These are phyloP conservation scores for Piaya cayana DNA, from an alignment of 2,113 vertebrate genomes.

Conservation along the genomic window DNA sequence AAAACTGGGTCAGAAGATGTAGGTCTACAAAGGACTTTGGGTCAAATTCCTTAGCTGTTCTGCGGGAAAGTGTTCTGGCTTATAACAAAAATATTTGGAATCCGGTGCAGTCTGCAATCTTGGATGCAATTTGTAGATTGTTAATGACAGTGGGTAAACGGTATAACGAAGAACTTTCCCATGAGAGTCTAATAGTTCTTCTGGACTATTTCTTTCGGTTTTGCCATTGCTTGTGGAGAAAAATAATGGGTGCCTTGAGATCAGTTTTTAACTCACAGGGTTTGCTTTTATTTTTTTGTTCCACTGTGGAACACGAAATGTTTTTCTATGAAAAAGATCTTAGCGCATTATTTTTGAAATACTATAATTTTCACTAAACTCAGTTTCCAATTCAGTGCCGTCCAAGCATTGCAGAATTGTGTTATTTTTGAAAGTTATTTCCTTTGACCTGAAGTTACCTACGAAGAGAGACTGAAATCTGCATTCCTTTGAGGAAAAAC, in stretches of 20 bases:
- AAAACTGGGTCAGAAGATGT: conserved; percentile 27
- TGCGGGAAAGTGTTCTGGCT: conserved; percentile 31
- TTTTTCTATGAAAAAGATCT: conserved; percentile 85
- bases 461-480: conserved; percentile 50
- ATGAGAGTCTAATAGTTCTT: conserved; percentile 65
- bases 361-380: conserved; percentile 84
- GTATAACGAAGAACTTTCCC: conserved; percentile 59
- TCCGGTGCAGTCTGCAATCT: conserved; percentile 29
- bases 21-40: conserved; percentile 36
- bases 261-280: conserved; percentile 63
- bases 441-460: conserved; percentile 81
- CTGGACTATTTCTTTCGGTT: conserved; percentile 64
- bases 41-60: conserved; percentile 48
- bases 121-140: conserved; percentile 66
- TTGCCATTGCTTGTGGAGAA: conserved; percentile 72
- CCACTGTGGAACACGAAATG: conserved; percentile 78
- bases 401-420: conserved; percentile 76
- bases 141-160: conserved; percentile 44
- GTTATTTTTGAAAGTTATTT: conserved; percentile 80
- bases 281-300: conserved; percentile 66
- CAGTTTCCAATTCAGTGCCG: conserved; percentile 72
- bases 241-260: conserved; percentile 77
- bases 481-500: conserved; percentile 35
- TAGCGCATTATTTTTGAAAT: conserved; percentile 79
- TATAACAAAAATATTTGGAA: conserved; percentile 53